These are phyloP conservation scores for Acipenser ruthenus DNA, from an alignment of 2,797 vertebrate genomes.

Conservation along the genomic window DNA sequence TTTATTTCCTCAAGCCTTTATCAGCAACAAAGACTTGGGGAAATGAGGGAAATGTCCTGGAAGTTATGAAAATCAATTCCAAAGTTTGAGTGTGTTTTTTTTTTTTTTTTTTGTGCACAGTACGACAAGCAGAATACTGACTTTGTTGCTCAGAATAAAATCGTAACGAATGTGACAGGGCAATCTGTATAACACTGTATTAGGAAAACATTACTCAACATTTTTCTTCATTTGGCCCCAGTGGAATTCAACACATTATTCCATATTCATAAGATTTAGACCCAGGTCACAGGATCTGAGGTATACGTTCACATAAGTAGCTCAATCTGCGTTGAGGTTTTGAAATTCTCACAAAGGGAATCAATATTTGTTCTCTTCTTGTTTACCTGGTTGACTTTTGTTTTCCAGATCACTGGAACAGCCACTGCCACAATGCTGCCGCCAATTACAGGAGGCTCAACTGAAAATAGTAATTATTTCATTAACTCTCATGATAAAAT, in stretches of 20 bases:
- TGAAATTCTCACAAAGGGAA: not conserved
- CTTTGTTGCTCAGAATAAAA: too few relatives aligned
- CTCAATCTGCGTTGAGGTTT: not conserved
- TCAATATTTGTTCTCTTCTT: conserved; percentile 1
- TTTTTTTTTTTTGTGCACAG: not conserved
- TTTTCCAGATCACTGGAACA: not conserved
- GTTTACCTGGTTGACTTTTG: not conserved
- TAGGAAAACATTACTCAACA: too few relatives aligned
- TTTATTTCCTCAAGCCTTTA: not conserved
- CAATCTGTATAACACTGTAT: too few relatives aligned
- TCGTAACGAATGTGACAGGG: too few relatives aligned
- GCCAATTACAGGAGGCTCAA: too few relatives aligned
- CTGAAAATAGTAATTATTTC: too few relatives aligned
- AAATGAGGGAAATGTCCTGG: not conserved
- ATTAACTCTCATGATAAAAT: too few relatives aligned
- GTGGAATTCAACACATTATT: too few relatives aligned
- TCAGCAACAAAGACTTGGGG: not conserved
- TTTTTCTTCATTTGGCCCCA: too few relatives aligned
- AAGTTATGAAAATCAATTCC: not conserved
- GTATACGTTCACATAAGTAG: not conserved
- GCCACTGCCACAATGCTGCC: not conserved
- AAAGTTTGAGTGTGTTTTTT: not conserved
- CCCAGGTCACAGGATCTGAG: not conserved
- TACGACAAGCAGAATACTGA: too few relatives aligned
- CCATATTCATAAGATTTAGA: not conserved